Percentiles rank a stretch among this genome's conserved stretches.
phyloP scores from a whole-genome alignment of 2,113 vertebrate species.

The Myiopsitta monachus region DNA sequence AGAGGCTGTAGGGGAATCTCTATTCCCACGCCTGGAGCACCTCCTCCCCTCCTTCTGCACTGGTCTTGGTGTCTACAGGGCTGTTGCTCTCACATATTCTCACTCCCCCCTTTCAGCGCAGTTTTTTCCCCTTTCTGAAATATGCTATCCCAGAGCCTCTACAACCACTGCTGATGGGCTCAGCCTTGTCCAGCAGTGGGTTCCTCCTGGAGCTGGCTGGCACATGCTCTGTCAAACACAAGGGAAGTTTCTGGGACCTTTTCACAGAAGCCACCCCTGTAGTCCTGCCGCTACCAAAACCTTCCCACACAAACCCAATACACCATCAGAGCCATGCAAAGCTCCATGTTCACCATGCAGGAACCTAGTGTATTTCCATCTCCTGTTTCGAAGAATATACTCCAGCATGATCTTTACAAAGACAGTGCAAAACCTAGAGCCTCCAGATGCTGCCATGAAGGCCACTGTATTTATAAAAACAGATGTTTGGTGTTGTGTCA shows the following conservation, averaged over 20 bases:
- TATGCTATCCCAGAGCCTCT: not conserved
- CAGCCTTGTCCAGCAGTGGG: not conserved
- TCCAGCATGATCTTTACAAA: not conserved
- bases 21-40: not conserved
- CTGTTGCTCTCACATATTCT: not conserved
- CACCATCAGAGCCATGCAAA: not conserved
- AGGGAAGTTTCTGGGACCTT: not conserved
- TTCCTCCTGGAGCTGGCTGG: not conserved
- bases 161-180: not conserved
- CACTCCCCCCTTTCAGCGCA: not conserved
- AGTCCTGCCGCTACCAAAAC: not conserved
- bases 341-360: not conserved
- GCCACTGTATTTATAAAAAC: not conserved
- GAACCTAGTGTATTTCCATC: not conserved
- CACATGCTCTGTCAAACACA: not conserved
- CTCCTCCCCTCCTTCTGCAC: not conserved
- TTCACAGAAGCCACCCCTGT: not conserved
- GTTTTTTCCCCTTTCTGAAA: not conserved
- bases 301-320: not conserved
- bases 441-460: not conserved
- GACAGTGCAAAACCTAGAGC: not conserved
- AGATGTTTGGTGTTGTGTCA: accelerated
- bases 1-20: not conserved
- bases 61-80: not conserved
- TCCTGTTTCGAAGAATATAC: not conserved